Evolutionary conservation across 2,888 invertebrate species (phyloP), one percentile per base, ranked within the genome.

Genomic region (Cryptus viduatorius): DNA sequence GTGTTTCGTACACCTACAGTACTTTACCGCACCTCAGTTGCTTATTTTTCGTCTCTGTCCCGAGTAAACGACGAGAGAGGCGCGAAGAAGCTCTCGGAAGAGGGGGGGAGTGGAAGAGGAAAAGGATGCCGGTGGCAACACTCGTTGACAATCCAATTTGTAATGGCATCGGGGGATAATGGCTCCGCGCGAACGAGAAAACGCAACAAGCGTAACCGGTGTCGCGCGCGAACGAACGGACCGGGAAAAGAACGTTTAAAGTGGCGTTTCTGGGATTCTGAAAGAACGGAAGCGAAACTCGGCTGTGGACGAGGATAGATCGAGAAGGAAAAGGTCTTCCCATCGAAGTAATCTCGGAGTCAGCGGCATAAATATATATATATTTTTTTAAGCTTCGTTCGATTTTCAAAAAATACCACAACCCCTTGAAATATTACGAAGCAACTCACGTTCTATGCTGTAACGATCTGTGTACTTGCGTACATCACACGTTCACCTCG

Each of bases 101-200:
- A 37, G 8, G 37, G 37, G 7, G 37, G 37, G 4, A 37, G 37
- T 37, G 67, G 16, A 42, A 10, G 46, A 24, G 19, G 12, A 42
- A 42, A 46, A 10, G 44, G 56, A 44, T 44, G 72, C 19, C 29
- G 44, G 24, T 7, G 16, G 59, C 42, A 59, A 44, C 53, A 48
- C 68, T 68, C 85, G 88, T 89, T 89, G 90, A 90, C 91, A 90
- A 90, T 90, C 89, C 89, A 91, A 91, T 92, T 91, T 91, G 91
- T 89, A 89, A 86, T 81, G 77, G 86, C 87, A 89, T 90, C 89
- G 87, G 86, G 87, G 86, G 88, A 88, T 89, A 88, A 88, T 82
- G 83, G 75, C 68, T 69, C 80, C 81, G 76, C 75, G 71, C 79
- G 53, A 37, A 82, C 59, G 79, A 81, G 76, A 79, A 79, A 72